A percentile compares a stretch with the other conserved stretches of the same genome.
These are phyloP conservation scores for Argyresthia albistria DNA, from an alignment of 2,888 invertebrate genomes.

Conservation along the genomic window DNA sequence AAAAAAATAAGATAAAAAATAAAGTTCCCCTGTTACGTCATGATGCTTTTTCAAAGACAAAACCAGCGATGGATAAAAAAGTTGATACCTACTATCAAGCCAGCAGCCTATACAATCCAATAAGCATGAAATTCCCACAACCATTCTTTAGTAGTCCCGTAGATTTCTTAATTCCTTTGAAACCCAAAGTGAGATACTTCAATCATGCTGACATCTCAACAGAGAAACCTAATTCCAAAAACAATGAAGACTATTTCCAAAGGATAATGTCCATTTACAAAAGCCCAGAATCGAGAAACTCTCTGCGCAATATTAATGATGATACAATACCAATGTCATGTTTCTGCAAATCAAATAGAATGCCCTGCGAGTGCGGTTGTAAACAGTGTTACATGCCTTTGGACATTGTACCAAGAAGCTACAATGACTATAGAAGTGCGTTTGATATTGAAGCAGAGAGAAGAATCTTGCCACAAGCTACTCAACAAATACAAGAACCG, in stretches of 20 bases:
- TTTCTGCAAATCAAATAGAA: slow-evolving; percentile 34
- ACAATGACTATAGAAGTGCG: neutral
- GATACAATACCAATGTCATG: slow-evolving; percentile 31
- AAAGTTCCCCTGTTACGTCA: slow-evolving; percentile 43
- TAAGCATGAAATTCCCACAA: slow-evolving; percentile 19
- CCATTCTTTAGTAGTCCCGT: slow-evolving; percentile 26
- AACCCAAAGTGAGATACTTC: slow-evolving; percentile 14
- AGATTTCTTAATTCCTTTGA: slow-evolving; percentile 37
- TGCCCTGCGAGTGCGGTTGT: slow-evolving; percentile 43
- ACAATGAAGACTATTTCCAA: slow-evolving; percentile 17
- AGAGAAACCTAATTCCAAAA: slow-evolving; percentile 12
- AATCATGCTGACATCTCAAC: slow-evolving; percentile 20
- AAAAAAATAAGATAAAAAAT: slow-evolving; percentile 46
- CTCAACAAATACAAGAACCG: neutral
- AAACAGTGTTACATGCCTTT: slow-evolving; percentile 35
- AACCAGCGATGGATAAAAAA: slow-evolving; percentile 20
- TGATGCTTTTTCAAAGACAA: slow-evolving; percentile 37
- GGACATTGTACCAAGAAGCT: neutral
- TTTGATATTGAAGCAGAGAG: no score
- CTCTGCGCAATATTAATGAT: slow-evolving; percentile 1
- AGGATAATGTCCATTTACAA: slow-evolving; percentile 14
- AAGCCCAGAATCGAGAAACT: slow-evolving; percentile 13
- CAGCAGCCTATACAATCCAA: slow-evolving; percentile 25
- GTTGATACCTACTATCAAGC: slow-evolving; percentile 25
- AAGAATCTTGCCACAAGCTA: no score